phyloP scores from a whole-genome alignment of 2,113 vertebrate genomes.

The Atrichornis clamosus region DNA sequence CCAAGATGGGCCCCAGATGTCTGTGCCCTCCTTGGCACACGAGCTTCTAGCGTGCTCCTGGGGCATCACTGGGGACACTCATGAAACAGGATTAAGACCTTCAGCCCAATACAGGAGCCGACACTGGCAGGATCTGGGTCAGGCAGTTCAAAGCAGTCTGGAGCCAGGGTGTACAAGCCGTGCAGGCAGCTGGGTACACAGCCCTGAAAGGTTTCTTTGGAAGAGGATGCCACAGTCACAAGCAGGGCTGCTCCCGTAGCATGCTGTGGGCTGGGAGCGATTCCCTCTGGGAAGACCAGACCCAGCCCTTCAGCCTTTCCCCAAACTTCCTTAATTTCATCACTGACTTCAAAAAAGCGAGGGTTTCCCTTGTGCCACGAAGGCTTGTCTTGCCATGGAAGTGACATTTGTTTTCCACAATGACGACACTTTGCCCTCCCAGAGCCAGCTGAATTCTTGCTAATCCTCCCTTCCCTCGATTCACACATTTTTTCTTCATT shows the following conservation, averaged over 20 bases:
- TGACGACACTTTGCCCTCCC: neutral
- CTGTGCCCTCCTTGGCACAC: neutral
- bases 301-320: neutral
- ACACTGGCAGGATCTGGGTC: neutral
- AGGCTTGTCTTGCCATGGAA: neutral
- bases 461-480: conserved; percentile 12
- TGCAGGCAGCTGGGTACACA: neutral
- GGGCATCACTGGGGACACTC: neutral
- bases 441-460: conserved; percentile 27
- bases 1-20: neutral
- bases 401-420: neutral
- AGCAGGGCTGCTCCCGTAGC: neutral
- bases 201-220: neutral
- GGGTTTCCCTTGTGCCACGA: neutral
- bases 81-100: neutral
- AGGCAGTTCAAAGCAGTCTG: neutral
- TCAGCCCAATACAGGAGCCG: neutral
- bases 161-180: rapidly evolving
- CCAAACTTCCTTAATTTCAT: neutral
- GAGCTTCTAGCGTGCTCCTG: neutral
- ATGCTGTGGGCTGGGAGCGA: rapidly evolving
- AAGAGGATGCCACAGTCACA: neutral
- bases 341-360: neutral
- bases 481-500: conserved; percentile 13
- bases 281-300: neutral